Evolutionary conservation across 2,113 vertebrate species (phyloP), one percentile per base, ranked within the genome.

Genomic region (Mormyrus lacerda): DNA sequence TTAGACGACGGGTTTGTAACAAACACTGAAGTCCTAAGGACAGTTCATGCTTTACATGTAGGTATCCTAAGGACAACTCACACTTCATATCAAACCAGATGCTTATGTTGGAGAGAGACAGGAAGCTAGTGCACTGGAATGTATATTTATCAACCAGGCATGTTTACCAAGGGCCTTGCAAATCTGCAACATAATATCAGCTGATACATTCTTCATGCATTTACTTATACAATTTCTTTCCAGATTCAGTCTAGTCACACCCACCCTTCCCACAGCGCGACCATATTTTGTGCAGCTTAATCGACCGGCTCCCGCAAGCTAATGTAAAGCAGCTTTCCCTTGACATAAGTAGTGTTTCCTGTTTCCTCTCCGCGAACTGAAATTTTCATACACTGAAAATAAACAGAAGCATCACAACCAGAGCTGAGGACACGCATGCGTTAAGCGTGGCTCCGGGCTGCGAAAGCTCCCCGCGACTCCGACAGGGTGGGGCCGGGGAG

Each of bases 331-430:
- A 89, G 85, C 90, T 88, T 88, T 92, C 91, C 89, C 92, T 90
- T 91, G 90, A 91, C 91, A 83, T 87, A 85, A 91, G 90, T 89
- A 94, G 92, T 90, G 90, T 92, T 92, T 92, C 91, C 90, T 50
- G 92, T 83, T 92, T 93, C 94, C 92, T 92, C 90, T 88, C 92
- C 87, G 65, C 73, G 88, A 83, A 90, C 87, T 91, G 61, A 87
- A 88, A 39, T 90, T 84, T 55, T 76, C 61, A 65, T 91, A 13
- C 45, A 53, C 21, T 51, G 69, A 89, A 53, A 89, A 79, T 39
- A 89, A 89, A 84, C 35, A 82, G 39, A 13, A 35, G 51, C 61
- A 85, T 89, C 89, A 21, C 50, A 88, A 87, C 47, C 88, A 89
- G 88, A 91, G 92, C 35, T 85, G 83, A 90, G 91, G 92, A 90